Conservation (phyloP, 2,113 vertebrate genomes). For the Trichomycterus rosablanca region DNA sequence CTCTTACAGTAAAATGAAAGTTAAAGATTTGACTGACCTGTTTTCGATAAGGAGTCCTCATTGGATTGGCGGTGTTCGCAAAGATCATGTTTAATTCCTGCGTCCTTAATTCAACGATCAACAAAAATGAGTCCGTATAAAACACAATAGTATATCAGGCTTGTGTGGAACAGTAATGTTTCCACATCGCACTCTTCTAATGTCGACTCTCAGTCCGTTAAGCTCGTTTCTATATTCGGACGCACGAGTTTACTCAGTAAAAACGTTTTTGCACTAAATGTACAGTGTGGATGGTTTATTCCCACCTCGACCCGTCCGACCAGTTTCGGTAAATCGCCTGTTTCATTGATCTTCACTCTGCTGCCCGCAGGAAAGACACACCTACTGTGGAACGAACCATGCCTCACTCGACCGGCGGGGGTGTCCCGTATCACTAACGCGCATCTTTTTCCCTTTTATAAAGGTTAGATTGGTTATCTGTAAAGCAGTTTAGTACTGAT, state of each 20-base stretch:
- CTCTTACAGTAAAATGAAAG: background rate
- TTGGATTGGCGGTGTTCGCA: constrained; percentile 80
- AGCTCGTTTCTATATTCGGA: background rate
- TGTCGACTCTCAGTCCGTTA: constrained; percentile 18
- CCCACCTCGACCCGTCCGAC: constrained; percentile 54
- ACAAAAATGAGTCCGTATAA: constrained; percentile 25
- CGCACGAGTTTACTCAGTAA: background rate
- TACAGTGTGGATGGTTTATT: constrained; percentile 33
- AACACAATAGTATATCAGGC: constrained; percentile 19
- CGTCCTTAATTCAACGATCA: constrained; percentile 28
- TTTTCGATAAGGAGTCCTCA: constrained; percentile 81
- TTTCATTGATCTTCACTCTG: constrained; percentile 79
- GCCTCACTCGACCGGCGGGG: background rate
- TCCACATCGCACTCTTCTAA: constrained; percentile 44
- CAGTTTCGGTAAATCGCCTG: constrained; percentile 61
- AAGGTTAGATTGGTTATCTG: fast-evolving
- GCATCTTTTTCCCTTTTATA: fast-evolving
- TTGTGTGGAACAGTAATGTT: constrained; percentile 32
- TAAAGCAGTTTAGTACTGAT: too few relatives aligned
- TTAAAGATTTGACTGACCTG: constrained; percentile 72
- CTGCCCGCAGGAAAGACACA: constrained; percentile 75
- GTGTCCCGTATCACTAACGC: too few relatives aligned
- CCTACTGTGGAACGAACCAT: constrained; percentile 80
- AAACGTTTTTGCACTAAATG: constrained; percentile 6
- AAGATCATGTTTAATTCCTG: constrained; percentile 81